These are phyloP conservation scores for Pagetopsis macropterus DNA, from an alignment of 2,797 vertebrate species.

Conservation along the genomic window DNA sequence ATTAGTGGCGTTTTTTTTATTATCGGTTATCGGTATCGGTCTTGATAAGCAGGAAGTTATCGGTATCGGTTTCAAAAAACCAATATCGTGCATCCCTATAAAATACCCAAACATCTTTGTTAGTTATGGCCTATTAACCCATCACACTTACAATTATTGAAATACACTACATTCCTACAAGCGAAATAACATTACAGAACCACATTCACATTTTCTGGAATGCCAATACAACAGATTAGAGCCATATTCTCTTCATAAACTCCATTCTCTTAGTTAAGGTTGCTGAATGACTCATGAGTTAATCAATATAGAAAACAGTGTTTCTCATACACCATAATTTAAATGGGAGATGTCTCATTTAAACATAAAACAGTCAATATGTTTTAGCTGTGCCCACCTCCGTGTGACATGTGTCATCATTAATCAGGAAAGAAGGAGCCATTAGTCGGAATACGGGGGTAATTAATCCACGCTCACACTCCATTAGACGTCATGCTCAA, in stretches of 20 bases:
- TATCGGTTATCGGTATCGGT: no score
- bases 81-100: no score
- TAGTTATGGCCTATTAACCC: not conserved
- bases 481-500: conserved; percentile 72
- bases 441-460: conserved; percentile 70
- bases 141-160: not conserved
- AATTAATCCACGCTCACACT: conserved; percentile 74
- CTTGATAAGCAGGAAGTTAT: no score
- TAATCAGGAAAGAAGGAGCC: conserved; percentile 74
- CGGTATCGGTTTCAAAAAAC: no score
- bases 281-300: not conserved
- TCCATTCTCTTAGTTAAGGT: not conserved
- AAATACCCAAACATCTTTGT: not conserved
- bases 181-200: not conserved
- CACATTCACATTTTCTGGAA: not conserved
- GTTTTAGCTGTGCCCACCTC: conserved; percentile 50
- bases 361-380: conserved; percentile 23
- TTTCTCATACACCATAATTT: not conserved
- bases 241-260: not conserved
- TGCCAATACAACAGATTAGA: not conserved
- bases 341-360: conserved; percentile 20
- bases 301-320: not conserved
- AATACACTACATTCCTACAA: not conserved
- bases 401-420: conserved; percentile 69
- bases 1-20: no score